phyloP scores from a whole-genome alignment of 1,140 invertebrate genomes.

The Sycobia sp. region DNA sequence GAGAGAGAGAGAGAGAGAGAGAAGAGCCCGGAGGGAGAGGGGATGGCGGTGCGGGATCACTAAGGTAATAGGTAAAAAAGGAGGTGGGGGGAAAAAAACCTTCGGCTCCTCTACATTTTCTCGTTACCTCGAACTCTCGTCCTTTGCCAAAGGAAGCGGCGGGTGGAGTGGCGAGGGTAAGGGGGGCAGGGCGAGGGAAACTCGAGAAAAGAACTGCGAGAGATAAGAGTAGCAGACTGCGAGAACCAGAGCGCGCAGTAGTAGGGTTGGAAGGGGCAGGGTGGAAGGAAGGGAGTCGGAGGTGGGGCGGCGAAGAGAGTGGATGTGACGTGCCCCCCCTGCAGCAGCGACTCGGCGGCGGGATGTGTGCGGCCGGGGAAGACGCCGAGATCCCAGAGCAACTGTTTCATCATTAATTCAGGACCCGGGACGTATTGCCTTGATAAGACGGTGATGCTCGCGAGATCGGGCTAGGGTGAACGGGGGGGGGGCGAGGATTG shows the following conservation, averaged over 20 bases:
- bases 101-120: neutral
- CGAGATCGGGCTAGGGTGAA: neutral
- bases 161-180: neutral
- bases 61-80: neutral
- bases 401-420: constrained; percentile 22
- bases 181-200: neutral
- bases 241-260: no score
- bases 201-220: neutral
- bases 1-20: neutral
- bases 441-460: constrained; percentile 12
- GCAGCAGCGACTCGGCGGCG: neutral
- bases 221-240: no score
- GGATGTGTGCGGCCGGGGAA: neutral
- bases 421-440: neutral
- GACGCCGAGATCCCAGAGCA: neutral
- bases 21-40: no score
- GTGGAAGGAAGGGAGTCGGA: no score
- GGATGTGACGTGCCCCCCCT: no score
- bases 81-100: no score
- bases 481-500: no score
- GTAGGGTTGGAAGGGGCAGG: no score
- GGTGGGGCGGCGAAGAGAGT: neutral
- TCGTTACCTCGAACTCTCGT: neutral
- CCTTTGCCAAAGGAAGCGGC: no score
- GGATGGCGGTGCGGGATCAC: neutral